These are phyloP conservation scores for Gobiocypris rarus DNA, from an alignment of 2,113 vertebrate genomes.

Conservation along the genomic window DNA sequence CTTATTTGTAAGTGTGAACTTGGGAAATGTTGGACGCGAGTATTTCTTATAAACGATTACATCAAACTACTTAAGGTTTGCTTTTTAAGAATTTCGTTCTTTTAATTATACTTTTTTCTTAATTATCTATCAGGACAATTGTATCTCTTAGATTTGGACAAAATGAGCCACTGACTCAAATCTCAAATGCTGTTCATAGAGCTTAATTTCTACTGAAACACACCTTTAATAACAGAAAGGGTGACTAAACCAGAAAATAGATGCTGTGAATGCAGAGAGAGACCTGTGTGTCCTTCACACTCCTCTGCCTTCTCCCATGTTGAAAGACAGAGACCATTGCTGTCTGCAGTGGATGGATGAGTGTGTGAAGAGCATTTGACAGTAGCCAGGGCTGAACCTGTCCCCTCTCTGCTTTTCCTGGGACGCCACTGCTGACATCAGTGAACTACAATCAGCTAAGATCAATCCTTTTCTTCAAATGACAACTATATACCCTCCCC, in stretches of 20 bases:
- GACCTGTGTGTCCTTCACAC: constrained; percentile 40
- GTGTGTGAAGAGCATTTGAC: constrained; percentile 21
- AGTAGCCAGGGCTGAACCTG: constrained; percentile 14
- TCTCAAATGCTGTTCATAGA: background rate
- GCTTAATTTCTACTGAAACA: background rate
- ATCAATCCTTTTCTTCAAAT: constrained; percentile 60
- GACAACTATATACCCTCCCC: constrained; percentile 45
- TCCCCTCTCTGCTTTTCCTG: constrained; percentile 34
- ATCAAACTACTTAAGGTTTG: too few relatives aligned
- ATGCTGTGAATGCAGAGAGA: constrained; percentile 19
- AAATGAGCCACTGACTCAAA: background rate
- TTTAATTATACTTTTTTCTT: background rate
- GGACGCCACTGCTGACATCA: constrained; percentile 54
- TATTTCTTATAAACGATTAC: too few relatives aligned
- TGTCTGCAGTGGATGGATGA: constrained; percentile 25
- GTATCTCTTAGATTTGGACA: background rate
- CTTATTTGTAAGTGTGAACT: too few relatives aligned
- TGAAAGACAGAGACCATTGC: constrained; percentile 12
- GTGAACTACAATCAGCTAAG: constrained; percentile 36
- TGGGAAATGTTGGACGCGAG: too few relatives aligned
- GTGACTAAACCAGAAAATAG: constrained; percentile 4
- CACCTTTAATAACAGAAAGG: background rate
- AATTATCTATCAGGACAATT: background rate
- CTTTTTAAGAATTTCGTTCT: background rate
- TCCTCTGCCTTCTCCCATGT: constrained; percentile 11